Base-by-base conservation (phyloP, 2,888 invertebrate genomes). In the Acleris laterana region DNA sequence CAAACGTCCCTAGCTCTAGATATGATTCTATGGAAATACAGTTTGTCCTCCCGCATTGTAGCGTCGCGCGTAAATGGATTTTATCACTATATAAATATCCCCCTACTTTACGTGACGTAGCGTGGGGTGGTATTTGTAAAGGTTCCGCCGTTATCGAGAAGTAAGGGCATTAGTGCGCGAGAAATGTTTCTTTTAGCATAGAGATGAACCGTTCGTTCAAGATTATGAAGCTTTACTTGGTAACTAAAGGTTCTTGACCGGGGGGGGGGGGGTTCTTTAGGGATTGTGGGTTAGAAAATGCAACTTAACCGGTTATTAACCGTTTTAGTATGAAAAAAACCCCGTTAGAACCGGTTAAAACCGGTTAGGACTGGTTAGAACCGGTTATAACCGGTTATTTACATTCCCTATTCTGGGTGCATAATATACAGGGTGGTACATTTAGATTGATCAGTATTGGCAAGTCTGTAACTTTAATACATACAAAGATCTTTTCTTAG, bases 11-110 rank as follows among this genome's bases (percentile, higher is more conserved):
- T 80, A 74, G 77, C 80, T 78, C 80, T 76, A 85, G 87, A 89
- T 88, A 88, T 86, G 87, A 88, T 86, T 89, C 88, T 89, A 91
- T 90, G 89, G 89, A 90, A 91, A 91, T 90, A 90, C 87, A 92
- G 88, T 90, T 89, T 87, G 87, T 87, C 84, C 85, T 83, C 80
- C 85, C 87, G 88, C 88, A 85, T 87, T 90, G 86, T 85, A 83
- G 82, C 80, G 80, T 81, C 78, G 83, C 85, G 88, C 85, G 88
- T 89, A 90, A 91, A 90, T 91, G 89, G 88, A 89, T 90, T 90
- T 90, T 89, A 90, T 90, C 89, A 89, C 89, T 89, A 89, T 87
- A 89, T 89, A 89, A 71, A 70, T 72, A 70, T 69, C 68, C 63
- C 67, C 68, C 63, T 65, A 66, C 44, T 69, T 69, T 66, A 51